Evolutionary conservation across 2,888 invertebrate species (phyloP), one percentile per base, ranked within the genome.

Genomic region (Nymphalis c-album): DNA sequence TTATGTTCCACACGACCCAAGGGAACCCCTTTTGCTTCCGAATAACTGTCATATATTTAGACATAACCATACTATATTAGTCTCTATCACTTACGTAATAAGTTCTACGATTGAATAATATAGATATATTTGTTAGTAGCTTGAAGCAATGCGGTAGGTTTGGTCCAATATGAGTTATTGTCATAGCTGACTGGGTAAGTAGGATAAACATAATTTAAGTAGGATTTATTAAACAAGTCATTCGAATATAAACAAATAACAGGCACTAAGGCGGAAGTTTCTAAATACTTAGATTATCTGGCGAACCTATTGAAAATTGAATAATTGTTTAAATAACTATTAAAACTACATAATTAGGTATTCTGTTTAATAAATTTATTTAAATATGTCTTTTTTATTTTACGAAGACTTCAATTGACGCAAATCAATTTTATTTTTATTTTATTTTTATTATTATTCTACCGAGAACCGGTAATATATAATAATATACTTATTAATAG

Each of bases 1-100:
- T 85, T 83, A 85, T 82, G 83, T 83, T 82, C 75, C 77, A 80
- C 77, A 74, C 69, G 77, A 82, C 85, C 80, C 83, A 50, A 68
- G 83, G 82, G 84, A 80, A 76, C 71, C 70, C 70, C 64, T 71
- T 69, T 65, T 68, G 74, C 68, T 72, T 69, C 61, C 72, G 70
- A 72, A 73, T 74, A 75, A 76, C 78, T 78, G 77, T 77, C 69
- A 74, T 75, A 63, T 60, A 13, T 48, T 60, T 31, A 22, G 31
- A 65, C 8, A 18, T 2, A 20, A 10, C 1, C 16, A 35, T 40
- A 16, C 50, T 22, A 67, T 50, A 50, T 26, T 62, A 47, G 47
- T 7, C 55, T 50, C 35, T 67, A 62, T 40, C 5, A 1, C 18
- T 2, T 35, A 20, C 1, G 48, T 17, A 40, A 57, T 22, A 61